phyloP scores from a whole-genome alignment of 2,797 vertebrate species.

The Melanotaenia nigrans region DNA sequence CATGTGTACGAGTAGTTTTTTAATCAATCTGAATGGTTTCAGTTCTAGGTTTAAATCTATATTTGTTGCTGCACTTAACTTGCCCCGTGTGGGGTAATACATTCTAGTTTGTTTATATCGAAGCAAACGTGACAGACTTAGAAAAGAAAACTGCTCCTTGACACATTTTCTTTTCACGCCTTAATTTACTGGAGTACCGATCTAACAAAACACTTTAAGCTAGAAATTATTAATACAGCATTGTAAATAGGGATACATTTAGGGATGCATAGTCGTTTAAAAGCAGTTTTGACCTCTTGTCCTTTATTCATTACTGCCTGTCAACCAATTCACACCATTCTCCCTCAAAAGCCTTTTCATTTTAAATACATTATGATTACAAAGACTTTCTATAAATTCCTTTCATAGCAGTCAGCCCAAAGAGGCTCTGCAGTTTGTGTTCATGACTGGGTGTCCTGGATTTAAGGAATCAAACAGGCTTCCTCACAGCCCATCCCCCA shows the following conservation, averaged over 20 bases:
- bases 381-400: conserved; percentile 60
- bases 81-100: not conserved
- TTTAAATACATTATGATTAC: conserved; percentile 53
- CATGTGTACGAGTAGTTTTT: not conserved
- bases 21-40: not conserved
- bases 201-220: conserved; percentile 22
- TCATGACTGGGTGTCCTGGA: conserved; percentile 74
- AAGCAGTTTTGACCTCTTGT: conserved; percentile 52
- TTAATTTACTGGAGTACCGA: conserved; percentile 6
- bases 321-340: conserved; percentile 46
- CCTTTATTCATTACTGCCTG: conserved; percentile 35
- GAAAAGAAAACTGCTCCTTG: not conserved
- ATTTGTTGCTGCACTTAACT: not conserved
- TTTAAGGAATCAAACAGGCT: conserved; percentile 79
- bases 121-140: not conserved
- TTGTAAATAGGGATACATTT: conserved; percentile 18
- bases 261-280: conserved; percentile 38
- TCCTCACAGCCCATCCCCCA: conserved; percentile 74
- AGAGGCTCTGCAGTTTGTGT: conserved; percentile 52
- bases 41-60: not conserved
- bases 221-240: conserved; percentile 10
- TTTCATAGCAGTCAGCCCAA: conserved; percentile 48
- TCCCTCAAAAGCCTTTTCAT: conserved; percentile 45
- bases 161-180: conserved; percentile 2
- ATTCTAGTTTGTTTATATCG: not conserved